A percentile compares a stretch with the other conserved stretches of the same genome.
Conservation (phyloP, 2,797 vertebrate species). For the Mus minutoides region DNA sequence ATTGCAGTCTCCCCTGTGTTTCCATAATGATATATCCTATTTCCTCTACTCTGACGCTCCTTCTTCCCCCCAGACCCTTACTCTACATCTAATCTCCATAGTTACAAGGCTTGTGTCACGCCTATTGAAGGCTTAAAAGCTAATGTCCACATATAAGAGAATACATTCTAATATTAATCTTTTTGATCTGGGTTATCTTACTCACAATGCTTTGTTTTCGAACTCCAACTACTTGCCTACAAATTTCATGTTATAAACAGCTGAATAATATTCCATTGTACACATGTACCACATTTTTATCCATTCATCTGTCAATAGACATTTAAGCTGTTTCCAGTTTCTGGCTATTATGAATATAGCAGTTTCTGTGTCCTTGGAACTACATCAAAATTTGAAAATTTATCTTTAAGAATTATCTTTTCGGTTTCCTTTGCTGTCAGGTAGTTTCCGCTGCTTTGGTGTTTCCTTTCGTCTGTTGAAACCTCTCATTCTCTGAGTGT, state of each 20-base stretch:
- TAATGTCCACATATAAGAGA: not conserved
- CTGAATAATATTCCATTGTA: not conserved
- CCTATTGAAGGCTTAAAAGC: not conserved
- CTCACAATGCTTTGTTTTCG: not conserved
- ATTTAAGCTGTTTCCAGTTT: not conserved
- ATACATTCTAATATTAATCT: not conserved
- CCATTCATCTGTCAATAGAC: not conserved
- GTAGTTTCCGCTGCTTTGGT: not conserved
- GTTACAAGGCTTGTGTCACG: not conserved
- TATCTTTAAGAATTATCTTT: not conserved
- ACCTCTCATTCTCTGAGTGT: not conserved
- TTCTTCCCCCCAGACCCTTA: not conserved
- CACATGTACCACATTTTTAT: not conserved
- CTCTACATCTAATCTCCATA: not conserved
- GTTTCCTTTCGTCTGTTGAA: conserved; percentile 4
- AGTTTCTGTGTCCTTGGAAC: not conserved
- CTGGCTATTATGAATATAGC: no score
- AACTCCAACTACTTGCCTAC: not conserved
- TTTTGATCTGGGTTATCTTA: not conserved
- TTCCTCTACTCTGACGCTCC: not conserved
- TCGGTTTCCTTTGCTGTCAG: not conserved
- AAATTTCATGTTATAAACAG: not conserved
- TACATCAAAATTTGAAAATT: conserved; percentile 23
- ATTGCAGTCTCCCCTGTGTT: not conserved
- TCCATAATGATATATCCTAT: no score